Percentiles rank a stretch among this genome's conserved stretches.
Evolutionary conservation across 2,797 vertebrate species (phyloP).

Genomic region (Nyctalus aviator): DNA sequence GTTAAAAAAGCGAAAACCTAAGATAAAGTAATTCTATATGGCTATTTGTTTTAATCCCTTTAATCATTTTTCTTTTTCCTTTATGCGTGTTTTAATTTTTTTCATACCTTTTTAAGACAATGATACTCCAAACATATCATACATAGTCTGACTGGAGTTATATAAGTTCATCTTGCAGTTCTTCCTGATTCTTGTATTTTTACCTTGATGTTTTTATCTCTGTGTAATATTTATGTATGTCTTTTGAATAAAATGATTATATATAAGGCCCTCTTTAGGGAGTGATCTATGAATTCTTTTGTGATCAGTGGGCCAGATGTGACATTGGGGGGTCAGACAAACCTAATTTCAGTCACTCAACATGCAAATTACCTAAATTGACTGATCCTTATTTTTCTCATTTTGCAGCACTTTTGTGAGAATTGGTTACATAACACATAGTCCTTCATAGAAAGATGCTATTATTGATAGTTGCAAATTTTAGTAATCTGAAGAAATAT

Average conservation of each 20-base stretch:
- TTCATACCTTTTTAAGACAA: background rate
- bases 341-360: background rate
- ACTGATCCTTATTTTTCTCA: background rate
- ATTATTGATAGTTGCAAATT: background rate
- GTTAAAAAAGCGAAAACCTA: background rate
- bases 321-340: background rate
- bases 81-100: constrained; percentile 42
- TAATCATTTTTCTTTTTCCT: background rate
- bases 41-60: background rate
- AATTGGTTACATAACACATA: background rate
- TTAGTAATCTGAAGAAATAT: background rate
- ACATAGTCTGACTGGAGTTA: background rate
- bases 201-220: background rate
- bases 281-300: constrained; percentile 1
- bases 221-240: background rate
- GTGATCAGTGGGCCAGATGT: background rate
- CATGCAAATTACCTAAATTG: constrained; percentile 14
- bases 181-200: background rate
- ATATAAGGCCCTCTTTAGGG: background rate
- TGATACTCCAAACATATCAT: background rate
- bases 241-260: background rate
- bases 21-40: background rate
- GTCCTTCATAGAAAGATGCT: background rate
- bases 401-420: constrained; percentile 53
- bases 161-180: background rate